Evolutionary conservation across 2,888 invertebrate genomes (phyloP), one percentile per base, ranked within the genome.

Genomic region (Mesorhabditis spiculigera): DNA sequence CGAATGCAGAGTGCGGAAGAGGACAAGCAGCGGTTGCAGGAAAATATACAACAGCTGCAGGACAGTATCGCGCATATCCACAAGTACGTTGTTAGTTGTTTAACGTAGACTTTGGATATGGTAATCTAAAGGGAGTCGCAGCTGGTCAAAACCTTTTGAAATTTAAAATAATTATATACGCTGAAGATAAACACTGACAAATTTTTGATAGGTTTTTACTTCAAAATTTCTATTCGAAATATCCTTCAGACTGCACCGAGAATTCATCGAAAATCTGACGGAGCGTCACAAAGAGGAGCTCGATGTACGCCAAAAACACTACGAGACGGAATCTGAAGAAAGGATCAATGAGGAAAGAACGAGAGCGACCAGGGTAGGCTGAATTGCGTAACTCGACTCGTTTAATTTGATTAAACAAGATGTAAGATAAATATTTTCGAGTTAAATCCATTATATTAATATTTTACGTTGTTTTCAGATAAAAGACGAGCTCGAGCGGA

Each of bases 201-300:
- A n/a, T n/a, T n/a, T n/a, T n/a, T n/a, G n/a, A n/a, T n/a, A n/a
- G n/a, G n/a, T n/a, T n/a, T n/a, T n/a, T n/a, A n/a, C n/a, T n/a
- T n/a, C n/a, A n/a, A n/a, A n/a, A n/a, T n/a, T n/a, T n/a, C n/a
- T n/a, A n/a, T n/a, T n/a, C n/a, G n/a, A n/a, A 28, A 28, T n/a
- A 28, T 28, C 1, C 58, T 70, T 44, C 65, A 77, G 77, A 16
- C 70, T 72, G 42, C 80, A 80, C 67, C 77, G 78, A 16, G 68
- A 74, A n/a, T 80, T 78, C 68, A 76, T 80, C 63, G 80, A 80
- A 64, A 77, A 80, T 43, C 58, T 78, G 50, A 76, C 73, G 62
- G 61, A 65, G 4, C 67, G 76, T 13, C 80, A 80, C 63, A 62
- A 76, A 6, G 76, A 78, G 13, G 80, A 80, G 67, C 58, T 78